Percentiles rank a stretch among this genome's conserved stretches.
These are phyloP conservation scores for Incurvaria masculella DNA, from an alignment of 2,888 invertebrate genomes.

Conservation along the genomic window DNA sequence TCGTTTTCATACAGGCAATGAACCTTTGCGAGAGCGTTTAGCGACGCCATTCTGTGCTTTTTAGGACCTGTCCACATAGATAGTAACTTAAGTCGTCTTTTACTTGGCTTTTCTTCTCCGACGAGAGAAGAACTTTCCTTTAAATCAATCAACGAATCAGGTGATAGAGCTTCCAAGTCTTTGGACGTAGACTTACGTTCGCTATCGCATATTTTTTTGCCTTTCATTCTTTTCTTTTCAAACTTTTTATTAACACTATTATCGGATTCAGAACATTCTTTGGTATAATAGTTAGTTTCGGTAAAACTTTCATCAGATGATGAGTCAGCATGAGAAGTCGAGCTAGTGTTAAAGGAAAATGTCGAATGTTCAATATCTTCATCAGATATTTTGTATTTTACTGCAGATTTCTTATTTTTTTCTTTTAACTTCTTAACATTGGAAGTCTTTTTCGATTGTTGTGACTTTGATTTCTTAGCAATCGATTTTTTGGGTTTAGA, in stretches of 20 bases:
- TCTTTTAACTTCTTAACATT: constrained; percentile 24
- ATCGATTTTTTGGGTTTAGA: constrained; percentile 7
- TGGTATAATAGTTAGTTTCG: constrained; percentile 43
- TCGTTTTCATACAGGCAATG: constrained; percentile 91
- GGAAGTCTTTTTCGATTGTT: constrained; percentile 18
- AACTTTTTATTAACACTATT: constrained; percentile 33
- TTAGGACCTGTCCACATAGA: constrained; percentile 77
- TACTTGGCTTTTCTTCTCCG: constrained; percentile 43
- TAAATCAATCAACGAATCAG: constrained; percentile 42
- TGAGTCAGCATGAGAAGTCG: constrained; percentile 27
- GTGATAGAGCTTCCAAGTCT: constrained; percentile 45
- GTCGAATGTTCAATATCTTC: constrained; percentile 44
- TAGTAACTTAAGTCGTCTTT: constrained; percentile 57
- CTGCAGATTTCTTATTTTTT: constrained; percentile 32
- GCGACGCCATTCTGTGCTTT: constrained; percentile 80
- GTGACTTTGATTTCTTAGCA: constrained; percentile 1
- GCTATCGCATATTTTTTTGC: constrained; percentile 39
- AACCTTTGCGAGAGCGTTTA: constrained; percentile 87
- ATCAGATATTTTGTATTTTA: constrained; percentile 35
- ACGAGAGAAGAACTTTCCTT: constrained; percentile 35
- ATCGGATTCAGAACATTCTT: constrained; percentile 44
- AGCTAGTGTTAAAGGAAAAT: constrained; percentile 38
- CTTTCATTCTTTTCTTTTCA: constrained; percentile 35
- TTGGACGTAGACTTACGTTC: constrained; percentile 38
- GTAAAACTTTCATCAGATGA: constrained; percentile 46